Evolutionary conservation across 2,797 vertebrate species (phyloP).

Genomic region (Tiaroga cobitis): DNA sequence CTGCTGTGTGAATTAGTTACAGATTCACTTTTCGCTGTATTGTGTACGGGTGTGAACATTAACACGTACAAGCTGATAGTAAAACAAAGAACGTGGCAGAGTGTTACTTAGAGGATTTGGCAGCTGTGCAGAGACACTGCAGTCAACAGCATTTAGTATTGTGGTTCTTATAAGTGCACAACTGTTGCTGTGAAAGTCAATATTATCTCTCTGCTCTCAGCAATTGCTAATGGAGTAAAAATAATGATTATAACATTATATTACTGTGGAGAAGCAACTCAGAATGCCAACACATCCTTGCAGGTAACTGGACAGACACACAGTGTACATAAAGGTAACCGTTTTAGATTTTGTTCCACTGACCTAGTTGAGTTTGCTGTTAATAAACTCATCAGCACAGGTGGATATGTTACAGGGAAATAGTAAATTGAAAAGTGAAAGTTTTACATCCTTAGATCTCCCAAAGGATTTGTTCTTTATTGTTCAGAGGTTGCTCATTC

Average conservation of each 20-base stretch:
- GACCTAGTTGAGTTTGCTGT: conserved; percentile 53
- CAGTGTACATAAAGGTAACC: conserved; percentile 22
- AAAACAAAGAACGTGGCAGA: conserved; percentile 23
- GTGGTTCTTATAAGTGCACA: neutral
- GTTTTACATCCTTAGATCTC: neutral
- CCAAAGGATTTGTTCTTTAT: neutral
- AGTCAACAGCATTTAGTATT: conserved; percentile 24
- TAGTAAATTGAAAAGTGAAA: conserved; percentile 22
- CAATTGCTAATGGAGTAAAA: neutral
- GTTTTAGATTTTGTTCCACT: conserved; percentile 55
- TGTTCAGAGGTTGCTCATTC: neutral
- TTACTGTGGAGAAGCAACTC: neutral
- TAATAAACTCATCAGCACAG: conserved; percentile 54
- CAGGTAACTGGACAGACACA: conserved; percentile 22
- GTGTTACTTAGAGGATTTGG: conserved; percentile 19
- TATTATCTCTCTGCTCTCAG: neutral
- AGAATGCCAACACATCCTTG: neutral
- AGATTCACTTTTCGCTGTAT: conserved; percentile 27
- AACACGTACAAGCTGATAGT: conserved; percentile 33
- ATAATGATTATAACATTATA: neutral
- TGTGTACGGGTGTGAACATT: conserved; percentile 40
- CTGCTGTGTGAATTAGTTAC: conserved; percentile 1
- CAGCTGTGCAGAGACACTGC: conserved; percentile 5
- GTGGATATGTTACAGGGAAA: neutral
- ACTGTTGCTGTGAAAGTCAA: conserved; percentile 9